phyloP scores from a whole-genome alignment of 2,888 invertebrate genomes.

The Himalopsyche japonica region DNA sequence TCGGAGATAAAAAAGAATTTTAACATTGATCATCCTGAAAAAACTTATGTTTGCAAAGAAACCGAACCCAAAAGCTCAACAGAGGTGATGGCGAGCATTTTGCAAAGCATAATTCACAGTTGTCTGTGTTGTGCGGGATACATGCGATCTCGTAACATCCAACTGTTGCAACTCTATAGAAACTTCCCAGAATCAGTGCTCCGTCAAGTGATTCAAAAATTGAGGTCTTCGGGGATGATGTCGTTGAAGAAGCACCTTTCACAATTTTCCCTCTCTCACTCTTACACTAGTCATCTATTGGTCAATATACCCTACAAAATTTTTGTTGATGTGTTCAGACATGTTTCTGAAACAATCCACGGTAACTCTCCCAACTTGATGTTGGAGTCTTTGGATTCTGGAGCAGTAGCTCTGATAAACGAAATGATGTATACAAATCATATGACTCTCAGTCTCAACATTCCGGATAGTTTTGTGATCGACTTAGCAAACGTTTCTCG shows the following conservation, averaged over 20 bases:
- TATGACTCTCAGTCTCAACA: constrained; percentile 52
- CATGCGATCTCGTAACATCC: constrained; percentile 45
- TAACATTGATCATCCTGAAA: constrained; percentile 8
- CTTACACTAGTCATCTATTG: constrained; percentile 49
- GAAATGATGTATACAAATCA: constrained; percentile 49
- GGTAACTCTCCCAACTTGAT: constrained; percentile 10
- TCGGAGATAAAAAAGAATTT: constrained; percentile 45
- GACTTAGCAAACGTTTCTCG: constrained; percentile 49
- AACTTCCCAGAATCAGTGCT: constrained; percentile 70
- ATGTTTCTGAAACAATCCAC: not conserved
- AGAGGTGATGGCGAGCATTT: constrained; percentile 60
- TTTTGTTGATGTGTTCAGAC: constrained; percentile 14
- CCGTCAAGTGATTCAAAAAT: constrained; percentile 61
- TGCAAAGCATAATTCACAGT: constrained; percentile 67
- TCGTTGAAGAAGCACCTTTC: constrained; percentile 45
- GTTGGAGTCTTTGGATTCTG: constrained; percentile 50
- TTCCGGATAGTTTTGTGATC: constrained; percentile 62
- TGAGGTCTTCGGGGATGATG: constrained; percentile 44
- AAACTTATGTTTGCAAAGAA: not conserved
- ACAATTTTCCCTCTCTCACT: constrained; percentile 50
- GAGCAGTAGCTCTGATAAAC: constrained; percentile 54
- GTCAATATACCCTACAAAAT: constrained; percentile 35
- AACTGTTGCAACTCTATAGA: constrained; percentile 70
- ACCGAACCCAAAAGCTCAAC: not conserved
- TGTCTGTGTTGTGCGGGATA: constrained; percentile 65